These are phyloP conservation scores for Germaria angustata DNA, from an alignment of 2,888 invertebrate genomes.

Conservation along the genomic window DNA sequence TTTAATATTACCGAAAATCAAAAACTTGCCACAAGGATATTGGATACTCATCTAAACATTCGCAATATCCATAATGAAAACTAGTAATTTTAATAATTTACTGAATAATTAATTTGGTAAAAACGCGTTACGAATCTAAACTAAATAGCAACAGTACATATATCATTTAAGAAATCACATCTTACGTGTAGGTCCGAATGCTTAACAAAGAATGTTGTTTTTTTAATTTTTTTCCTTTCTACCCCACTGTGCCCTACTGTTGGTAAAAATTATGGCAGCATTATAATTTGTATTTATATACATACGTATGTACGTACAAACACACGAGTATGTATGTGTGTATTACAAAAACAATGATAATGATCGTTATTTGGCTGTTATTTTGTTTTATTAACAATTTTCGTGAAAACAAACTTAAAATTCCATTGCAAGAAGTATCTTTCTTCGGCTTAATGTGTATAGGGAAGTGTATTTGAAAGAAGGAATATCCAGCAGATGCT, in stretches of 20 bases:
- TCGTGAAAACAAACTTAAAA: constrained; percentile 58
- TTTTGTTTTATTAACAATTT: background rate
- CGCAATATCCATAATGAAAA: no score
- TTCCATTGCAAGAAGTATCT: constrained; percentile 48
- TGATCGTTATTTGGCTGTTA: constrained; percentile 31
- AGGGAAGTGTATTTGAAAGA: constrained; percentile 2
- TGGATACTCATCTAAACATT: no score
- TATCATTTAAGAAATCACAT: no score
- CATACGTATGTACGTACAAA: background rate
- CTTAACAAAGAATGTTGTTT: no score
- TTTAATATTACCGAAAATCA: no score
- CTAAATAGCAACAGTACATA: no score
- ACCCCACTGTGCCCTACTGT: constrained; percentile 20
- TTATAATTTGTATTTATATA: background rate
- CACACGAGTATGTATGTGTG: background rate
- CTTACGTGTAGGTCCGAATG: no score
- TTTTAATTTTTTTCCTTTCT: no score
- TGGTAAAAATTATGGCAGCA: background rate
- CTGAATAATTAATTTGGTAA: no score
- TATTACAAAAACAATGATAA: background rate
- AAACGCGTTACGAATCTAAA: no score
- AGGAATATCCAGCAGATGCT: constrained; percentile 58
- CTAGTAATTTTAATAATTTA: no score
- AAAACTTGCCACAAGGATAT: no score
- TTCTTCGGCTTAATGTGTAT: constrained; percentile 22